Base-by-base conservation (phyloP, 2,888 invertebrate genomes). In the Lithophane socia region DNA sequence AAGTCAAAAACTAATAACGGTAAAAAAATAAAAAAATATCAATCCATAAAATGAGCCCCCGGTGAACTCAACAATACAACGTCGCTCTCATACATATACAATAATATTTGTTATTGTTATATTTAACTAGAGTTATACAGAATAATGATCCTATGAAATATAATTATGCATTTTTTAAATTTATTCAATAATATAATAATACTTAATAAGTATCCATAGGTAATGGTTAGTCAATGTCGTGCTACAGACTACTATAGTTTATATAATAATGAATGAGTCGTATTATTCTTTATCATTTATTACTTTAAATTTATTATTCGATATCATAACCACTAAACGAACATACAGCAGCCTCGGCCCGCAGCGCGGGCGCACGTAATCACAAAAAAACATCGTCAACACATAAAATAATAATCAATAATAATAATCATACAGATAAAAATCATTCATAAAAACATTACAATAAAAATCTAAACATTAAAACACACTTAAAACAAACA, bases 141-240 rank as follows among this genome's bases (percentile, higher is more conserved):
- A 97, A 97, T 97, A 97, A 97, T 97, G 96, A 96, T 97, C 97
- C 96, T 97, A 97, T 97, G 96, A 97, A 97, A 97, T 97, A 97
- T 96, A 97, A 97, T 97, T 96, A 96, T 96, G 96, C 96, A 95
- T 96, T 96, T 93, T 96, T 97, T 96, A 95, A 96, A 96, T 96
- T 96, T 96, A 96, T 97, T 96, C 94, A 96, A 96, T 97, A 96
- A 93, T 94, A 96, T 95, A 95, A 96, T 97, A 97, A 96, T 97
- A 96, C 96, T 96, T 96, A 96, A 94, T 96, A 96, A 96, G 96
- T 96, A 96, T 96, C 94, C 95, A 95, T 96, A 96, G 95, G 94
- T 96, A 96, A 96, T 97, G 96, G 95, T 96, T 97, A 96, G 95
- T 96, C 94, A 96, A 96, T 95, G 95, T 93, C 94, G 93, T 94